Evolutionary conservation across 2,888 invertebrate genomes (phyloP).

Genomic region (Venustoraphidia nigricollis): DNA sequence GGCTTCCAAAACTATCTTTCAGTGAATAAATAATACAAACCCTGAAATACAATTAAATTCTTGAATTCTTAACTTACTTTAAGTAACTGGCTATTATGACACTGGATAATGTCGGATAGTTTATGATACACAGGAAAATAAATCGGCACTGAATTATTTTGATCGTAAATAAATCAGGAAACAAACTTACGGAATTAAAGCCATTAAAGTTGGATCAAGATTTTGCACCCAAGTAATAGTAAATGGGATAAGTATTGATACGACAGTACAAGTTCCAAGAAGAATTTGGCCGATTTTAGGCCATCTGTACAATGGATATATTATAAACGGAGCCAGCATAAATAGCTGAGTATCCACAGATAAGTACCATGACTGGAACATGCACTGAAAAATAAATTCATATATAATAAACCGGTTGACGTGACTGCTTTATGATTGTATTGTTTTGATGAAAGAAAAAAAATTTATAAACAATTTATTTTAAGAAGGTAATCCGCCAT

Average conservation of each 20-base stretch:
- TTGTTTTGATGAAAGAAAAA: not conserved
- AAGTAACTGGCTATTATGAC: no score
- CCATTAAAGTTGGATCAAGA: slow-evolving; percentile 51
- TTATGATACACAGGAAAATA: no score
- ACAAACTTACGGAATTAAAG: slow-evolving; percentile 47
- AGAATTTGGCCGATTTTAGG: slow-evolving; percentile 38
- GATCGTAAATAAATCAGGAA: no score
- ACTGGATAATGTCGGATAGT: no score
- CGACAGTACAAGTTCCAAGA: slow-evolving; percentile 29
- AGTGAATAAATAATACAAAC: no score
- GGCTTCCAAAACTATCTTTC: no score
- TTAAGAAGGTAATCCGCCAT: no score
- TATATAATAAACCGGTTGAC: not conserved
- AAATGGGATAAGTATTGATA: slow-evolving; percentile 38
- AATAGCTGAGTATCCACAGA: slow-evolving; percentile 27
- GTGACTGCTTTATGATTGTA: no score
- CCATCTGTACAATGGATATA: slow-evolving; percentile 52
- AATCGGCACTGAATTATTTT: no score
- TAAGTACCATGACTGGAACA: slow-evolving; percentile 61
- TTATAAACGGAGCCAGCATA: slow-evolving; percentile 47
- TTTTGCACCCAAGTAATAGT: slow-evolving; percentile 39
- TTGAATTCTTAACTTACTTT: no score
- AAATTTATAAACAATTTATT: no score
- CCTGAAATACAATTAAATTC: no score
- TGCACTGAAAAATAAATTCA: slow-evolving; percentile 36